Evolutionary conservation across 2,113 vertebrate genomes (phyloP).

Genomic region (Todiramphus saurophagus): DNA sequence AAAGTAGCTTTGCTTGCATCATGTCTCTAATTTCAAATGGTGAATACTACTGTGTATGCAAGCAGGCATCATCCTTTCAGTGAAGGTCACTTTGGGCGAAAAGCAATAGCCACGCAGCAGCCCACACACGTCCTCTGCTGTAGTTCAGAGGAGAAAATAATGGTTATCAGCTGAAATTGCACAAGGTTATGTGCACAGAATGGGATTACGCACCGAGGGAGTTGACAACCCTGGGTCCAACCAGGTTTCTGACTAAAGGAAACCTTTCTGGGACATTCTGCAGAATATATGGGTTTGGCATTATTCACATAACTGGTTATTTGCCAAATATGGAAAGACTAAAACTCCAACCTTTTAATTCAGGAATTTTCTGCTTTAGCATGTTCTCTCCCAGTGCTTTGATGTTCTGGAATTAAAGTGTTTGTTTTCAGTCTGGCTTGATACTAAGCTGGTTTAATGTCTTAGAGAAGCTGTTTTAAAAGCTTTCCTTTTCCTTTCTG

Average conservation of each 20-base stretch:
- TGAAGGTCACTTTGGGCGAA: neutral
- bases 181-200: neutral
- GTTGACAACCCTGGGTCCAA: neutral
- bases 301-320: neutral
- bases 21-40: neutral
- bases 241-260: neutral
- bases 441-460: slow-evolving; percentile 37
- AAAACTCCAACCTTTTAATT: neutral
- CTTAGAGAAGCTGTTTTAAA: neutral
- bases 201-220: neutral
- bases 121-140: neutral
- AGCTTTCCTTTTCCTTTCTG: neutral
- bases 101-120: neutral
- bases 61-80: neutral
- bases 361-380: slow-evolving; percentile 2
- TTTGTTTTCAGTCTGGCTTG: slow-evolving; percentile 18
- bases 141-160: neutral
- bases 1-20: neutral
- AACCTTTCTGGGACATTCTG: neutral
- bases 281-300: neutral
- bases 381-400: neutral
- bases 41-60: neutral
- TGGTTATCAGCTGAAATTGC: neutral
- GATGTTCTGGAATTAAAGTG: slow-evolving; percentile 6
- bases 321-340: neutral